Conservation (phyloP, 2,797 vertebrate genomes). For the Acanthis flammea region DNA sequence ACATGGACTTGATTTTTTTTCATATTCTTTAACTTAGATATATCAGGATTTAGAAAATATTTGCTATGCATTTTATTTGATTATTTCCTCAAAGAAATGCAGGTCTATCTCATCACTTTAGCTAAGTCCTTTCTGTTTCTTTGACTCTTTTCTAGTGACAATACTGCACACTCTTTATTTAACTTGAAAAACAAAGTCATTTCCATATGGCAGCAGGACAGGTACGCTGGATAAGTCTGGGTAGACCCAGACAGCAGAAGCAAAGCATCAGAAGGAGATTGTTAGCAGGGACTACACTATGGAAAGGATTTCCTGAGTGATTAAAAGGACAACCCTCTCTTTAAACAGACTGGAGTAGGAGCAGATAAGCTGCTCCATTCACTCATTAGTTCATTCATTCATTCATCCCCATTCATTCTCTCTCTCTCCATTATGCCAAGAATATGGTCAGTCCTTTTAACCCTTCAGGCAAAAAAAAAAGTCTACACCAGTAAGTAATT, state of each 20-base stretch:
- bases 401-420: slow-evolving; percentile 66
- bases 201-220: not conserved
- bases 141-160: not conserved
- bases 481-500: not conserved
- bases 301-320: slow-evolving; percentile 46
- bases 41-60: not conserved
- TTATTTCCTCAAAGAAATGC: not conserved
- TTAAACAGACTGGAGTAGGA: slow-evolving; percentile 51
- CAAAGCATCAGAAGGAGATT: not conserved
- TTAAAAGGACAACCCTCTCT: not conserved
- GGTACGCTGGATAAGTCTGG: not conserved
- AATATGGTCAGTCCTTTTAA: slow-evolving; percentile 27
- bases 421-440: not conserved
- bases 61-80: not conserved
- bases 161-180: not conserved
- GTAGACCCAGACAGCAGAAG: not conserved
- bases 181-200: not conserved
- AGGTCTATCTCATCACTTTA: not conserved
- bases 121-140: not conserved
- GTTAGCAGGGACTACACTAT: not conserved
- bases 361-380: slow-evolving; percentile 58
- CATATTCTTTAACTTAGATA: not conserved
- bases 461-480: not conserved
- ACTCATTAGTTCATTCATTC: slow-evolving; percentile 48
- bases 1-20: not conserved